Evolutionary conservation across 2,113 vertebrate genomes (phyloP).

Genomic region (Notarius lentiginosus): DNA sequence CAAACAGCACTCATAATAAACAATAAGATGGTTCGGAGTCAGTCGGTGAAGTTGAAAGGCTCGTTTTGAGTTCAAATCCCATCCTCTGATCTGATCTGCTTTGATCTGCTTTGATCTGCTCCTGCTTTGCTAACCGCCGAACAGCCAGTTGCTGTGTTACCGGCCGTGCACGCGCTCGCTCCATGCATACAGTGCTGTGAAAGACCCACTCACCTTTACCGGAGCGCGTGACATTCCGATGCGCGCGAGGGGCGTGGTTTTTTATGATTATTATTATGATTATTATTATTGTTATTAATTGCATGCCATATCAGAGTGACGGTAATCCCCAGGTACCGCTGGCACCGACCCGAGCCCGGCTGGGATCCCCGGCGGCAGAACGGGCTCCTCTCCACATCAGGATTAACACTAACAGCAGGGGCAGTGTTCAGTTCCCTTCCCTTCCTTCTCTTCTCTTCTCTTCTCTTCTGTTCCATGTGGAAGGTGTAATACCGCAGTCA

Average conservation of each 20-base stretch:
- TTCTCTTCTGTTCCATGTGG: not conserved
- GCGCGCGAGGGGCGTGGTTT: not conserved
- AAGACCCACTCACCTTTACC: constrained; percentile 27
- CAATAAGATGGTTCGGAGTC: not conserved
- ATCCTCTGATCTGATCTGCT: too few relatives aligned
- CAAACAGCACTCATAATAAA: not conserved
- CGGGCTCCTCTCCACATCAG: constrained; percentile 2
- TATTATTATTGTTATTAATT: too few relatives aligned
- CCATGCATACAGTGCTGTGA: not conserved
- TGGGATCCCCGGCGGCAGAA: constrained; percentile 16
- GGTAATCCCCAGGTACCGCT: constrained; percentile 4
- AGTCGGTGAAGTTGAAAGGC: not conserved
- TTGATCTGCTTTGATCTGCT: not conserved
- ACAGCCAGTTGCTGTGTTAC: constrained; percentile 13
- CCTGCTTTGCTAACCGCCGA: not conserved
- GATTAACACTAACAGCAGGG: constrained; percentile 22
- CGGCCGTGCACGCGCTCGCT: constrained; percentile 23
- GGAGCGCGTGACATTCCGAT: constrained; percentile 7
- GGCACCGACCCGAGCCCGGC: constrained; percentile 6
- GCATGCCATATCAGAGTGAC: not conserved
- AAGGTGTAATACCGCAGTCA: constrained; percentile 27
- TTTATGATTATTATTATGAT: not conserved
- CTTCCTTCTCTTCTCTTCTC: too few relatives aligned
- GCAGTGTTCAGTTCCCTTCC: constrained; percentile 6
- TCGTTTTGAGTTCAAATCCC: too few relatives aligned